phyloP scores from a whole-genome alignment of 2,113 vertebrate genomes.

The Hyaena hyaena region DNA sequence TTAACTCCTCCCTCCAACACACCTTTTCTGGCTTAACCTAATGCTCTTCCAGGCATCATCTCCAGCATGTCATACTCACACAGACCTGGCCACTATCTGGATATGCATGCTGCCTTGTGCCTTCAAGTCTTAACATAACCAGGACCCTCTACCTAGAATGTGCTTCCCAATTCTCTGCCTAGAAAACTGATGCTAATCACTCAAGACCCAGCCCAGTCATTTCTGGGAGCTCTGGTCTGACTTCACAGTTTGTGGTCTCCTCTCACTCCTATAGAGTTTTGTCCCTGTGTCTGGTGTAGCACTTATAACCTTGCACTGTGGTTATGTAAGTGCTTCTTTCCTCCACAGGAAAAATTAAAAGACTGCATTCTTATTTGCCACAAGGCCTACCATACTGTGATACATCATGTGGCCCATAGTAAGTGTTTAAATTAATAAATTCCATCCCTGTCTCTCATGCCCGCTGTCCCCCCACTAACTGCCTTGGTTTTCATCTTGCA shows the following conservation, averaged over 20 bases:
- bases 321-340: not conserved
- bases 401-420: not conserved
- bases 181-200: not conserved
- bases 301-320: not conserved
- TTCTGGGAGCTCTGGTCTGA: not conserved
- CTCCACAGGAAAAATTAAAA: not conserved
- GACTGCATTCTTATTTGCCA: not conserved
- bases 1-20: not conserved
- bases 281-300: not conserved
- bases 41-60: not conserved
- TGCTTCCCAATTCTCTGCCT: not conserved
- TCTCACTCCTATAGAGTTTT: not conserved
- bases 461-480: not conserved
- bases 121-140: not conserved
- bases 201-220: not conserved
- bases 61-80: not conserved
- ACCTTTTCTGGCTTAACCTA: not conserved
- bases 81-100: not conserved
- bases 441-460: not conserved
- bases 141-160: not conserved
- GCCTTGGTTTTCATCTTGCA: not conserved
- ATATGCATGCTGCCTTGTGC: not conserved
- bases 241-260: not conserved
- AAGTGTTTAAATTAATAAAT: not conserved
- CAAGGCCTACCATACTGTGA: not conserved